Conservation (phyloP, 2,113 vertebrate genomes). For the Addax nasomaculatus region DNA sequence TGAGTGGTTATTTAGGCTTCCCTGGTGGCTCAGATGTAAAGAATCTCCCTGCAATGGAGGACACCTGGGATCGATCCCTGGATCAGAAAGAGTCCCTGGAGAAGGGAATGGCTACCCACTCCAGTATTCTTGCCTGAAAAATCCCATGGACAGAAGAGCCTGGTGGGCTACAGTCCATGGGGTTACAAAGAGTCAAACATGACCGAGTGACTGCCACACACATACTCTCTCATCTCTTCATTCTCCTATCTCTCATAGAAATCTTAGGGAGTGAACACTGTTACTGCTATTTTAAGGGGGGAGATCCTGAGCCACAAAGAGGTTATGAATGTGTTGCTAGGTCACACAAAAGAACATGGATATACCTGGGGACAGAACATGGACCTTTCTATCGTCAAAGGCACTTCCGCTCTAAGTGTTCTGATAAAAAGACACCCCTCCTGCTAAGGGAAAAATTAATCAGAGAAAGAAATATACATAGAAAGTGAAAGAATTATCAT, state of each 20-base stretch:
- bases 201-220: neutral
- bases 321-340: neutral
- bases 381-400: neutral
- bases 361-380: neutral
- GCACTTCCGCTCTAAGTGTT: neutral
- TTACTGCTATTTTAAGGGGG: neutral
- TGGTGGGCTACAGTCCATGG: neutral
- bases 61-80: neutral
- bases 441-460: neutral
- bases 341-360: neutral
- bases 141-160: neutral
- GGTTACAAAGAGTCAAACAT: neutral
- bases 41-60: neutral
- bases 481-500: neutral
- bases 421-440: neutral
- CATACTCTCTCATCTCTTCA: neutral
- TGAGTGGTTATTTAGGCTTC: neutral
- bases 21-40: neutral
- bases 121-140: neutral
- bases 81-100: neutral
- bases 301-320: neutral
- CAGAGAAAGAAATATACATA: neutral
- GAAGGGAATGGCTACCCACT: neutral
- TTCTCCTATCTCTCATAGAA: neutral
- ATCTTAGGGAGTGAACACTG: neutral